Base-by-base conservation (phyloP, 2,797 vertebrate species). In the Crax fasciolata region DNA sequence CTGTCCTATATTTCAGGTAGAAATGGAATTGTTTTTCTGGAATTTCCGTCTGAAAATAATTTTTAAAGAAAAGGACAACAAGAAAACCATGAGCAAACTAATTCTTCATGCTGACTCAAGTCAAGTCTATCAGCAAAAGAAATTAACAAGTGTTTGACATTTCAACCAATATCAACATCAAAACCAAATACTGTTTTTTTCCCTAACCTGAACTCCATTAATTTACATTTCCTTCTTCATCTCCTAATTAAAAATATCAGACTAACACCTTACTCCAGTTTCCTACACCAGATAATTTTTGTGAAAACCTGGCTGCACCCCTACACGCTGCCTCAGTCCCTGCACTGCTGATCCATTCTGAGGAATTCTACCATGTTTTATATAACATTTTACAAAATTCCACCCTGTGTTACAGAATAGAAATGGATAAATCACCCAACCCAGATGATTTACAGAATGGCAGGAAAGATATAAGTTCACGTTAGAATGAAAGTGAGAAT, bases 371-470 rank as follows among this genome's bases (percentile, higher is more conserved):
- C 46, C 1, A 25, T 24, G 18, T 55, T 77, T 72, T 54, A 61
- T 6, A 5, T 4, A 49, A 67, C 7, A 17, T n/a, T 72, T 81
- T 35, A 46, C 39, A 25, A 48, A 63, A 52, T 30, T 16, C 18
- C 55, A 52, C 54, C 32, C 20, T 9, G 7, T 14, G 13, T 30
- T 28, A 77, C 10, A 32, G 30, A 55, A 73, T 18, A 58, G 38
- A 52, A 81, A 35, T 13, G 7, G 24, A 57, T 38, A 24, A 13
- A 21, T 39, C 19, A 38, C 10, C 39, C 52, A 38, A 8, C 3
- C 13, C 57, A 65, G 35, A 19, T 0, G 0, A 46, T 12, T 81
- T 32, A 72, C 19, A 49, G 21, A 14, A 30, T 1, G 2, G 8
- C 23, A 24, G 13, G 27, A 46, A 73, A 93, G 43, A 38, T 7